Evolutionary conservation across 2,113 vertebrate genomes (phyloP).

Genomic region (Platichthys stellatus): DNA sequence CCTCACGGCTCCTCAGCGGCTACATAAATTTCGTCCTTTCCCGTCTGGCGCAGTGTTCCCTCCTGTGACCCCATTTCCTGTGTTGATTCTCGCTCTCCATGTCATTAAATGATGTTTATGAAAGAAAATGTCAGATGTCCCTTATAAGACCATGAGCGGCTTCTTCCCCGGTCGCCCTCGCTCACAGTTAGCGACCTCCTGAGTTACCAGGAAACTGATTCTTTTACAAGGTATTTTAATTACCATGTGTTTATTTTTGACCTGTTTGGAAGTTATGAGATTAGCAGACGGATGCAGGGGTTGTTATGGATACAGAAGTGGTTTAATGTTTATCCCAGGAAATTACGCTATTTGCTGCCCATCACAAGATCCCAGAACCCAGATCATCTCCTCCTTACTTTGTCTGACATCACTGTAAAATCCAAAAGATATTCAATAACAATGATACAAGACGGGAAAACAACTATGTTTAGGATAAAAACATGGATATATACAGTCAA

Average conservation of each 20-base stretch:
- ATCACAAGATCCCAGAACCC: no score
- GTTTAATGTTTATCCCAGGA: no score
- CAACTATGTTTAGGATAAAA: no score
- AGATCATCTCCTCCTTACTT: no score
- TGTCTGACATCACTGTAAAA: no score
- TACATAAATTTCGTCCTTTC: slow-evolving; percentile 15
- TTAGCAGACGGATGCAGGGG: no score
- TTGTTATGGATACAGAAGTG: no score
- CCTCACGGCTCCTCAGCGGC: background rate
- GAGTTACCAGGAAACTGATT: slow-evolving; percentile 5
- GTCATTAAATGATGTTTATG: slow-evolving; percentile 47
- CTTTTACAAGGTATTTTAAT: background rate
- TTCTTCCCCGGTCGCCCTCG: background rate
- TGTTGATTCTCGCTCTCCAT: slow-evolving; percentile 24
- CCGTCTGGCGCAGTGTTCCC: slow-evolving; percentile 10
- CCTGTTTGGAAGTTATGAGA: no score
- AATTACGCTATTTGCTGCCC: no score
- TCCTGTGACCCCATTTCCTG: slow-evolving; percentile 37
- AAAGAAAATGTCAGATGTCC: slow-evolving; percentile 43
- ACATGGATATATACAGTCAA: no score
- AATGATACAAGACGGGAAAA: no score
- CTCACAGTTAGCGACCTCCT: background rate
- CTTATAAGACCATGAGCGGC: background rate
- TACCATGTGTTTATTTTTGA: background rate
- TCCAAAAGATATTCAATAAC: no score